phyloP scores from a whole-genome alignment of 1,140 invertebrate species.

The Forficula auricularia region DNA sequence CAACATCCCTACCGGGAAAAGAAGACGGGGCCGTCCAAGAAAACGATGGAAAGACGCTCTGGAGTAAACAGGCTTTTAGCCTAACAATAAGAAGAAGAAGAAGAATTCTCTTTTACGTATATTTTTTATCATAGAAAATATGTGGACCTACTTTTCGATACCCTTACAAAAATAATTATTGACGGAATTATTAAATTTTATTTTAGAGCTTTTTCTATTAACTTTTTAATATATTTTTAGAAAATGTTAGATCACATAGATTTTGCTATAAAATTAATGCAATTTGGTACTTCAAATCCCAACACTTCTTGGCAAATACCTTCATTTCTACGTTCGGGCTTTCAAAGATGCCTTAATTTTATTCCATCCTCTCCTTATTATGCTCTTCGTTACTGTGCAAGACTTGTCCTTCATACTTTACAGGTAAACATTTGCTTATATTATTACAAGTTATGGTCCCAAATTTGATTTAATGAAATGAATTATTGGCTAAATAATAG shows the following conservation, averaged over 20 bases:
- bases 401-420: slow-evolving; percentile 44
- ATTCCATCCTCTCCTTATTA: slow-evolving; percentile 53
- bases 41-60: too few relatives aligned
- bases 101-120: too few relatives aligned
- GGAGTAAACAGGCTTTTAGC: too few relatives aligned
- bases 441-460: slow-evolving; percentile 4
- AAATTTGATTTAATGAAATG: too few relatives aligned
- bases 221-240: slow-evolving; percentile 36
- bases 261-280: slow-evolving; percentile 42
- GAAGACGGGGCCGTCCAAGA: too few relatives aligned
- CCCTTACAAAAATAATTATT: too few relatives aligned
- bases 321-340: background rate
- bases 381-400: slow-evolving; percentile 63
- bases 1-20: too few relatives aligned
- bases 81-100: too few relatives aligned
- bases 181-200: too few relatives aligned
- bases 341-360: slow-evolving; percentile 51
- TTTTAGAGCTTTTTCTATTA: slow-evolving; percentile 14
- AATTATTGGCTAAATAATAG: too few relatives aligned
- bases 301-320: slow-evolving; percentile 28
- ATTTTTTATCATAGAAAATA: too few relatives aligned
- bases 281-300: background rate
- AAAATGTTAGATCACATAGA: slow-evolving; percentile 41
- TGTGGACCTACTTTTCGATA: too few relatives aligned
- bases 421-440: slow-evolving; percentile 28